phyloP scores from a whole-genome alignment of 2,797 vertebrate species.

The Xenopus petersii region DNA sequence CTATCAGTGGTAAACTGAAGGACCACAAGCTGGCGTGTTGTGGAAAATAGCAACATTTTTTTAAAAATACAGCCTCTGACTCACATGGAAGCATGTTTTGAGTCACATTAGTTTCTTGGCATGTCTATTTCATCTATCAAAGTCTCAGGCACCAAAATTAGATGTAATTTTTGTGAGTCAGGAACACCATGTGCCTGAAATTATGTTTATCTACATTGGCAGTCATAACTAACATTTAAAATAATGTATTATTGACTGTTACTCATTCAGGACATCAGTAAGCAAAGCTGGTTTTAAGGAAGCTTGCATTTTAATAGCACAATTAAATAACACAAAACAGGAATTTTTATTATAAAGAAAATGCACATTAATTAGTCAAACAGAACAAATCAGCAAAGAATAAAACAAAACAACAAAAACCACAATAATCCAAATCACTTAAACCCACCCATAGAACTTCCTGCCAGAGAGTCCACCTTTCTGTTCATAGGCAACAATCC shows the following conservation, averaged over 20 bases:
- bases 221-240: background rate
- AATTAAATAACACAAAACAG: background rate
- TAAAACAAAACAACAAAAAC: no score
- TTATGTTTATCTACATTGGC: background rate
- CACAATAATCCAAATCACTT: no score
- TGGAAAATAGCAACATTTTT: background rate
- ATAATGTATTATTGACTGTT: background rate
- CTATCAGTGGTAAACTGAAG: background rate
- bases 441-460: no score
- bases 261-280: background rate
- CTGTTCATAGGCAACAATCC: no score
- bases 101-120: background rate
- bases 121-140: background rate
- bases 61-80: background rate
- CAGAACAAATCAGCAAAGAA: no score
- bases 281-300: background rate
- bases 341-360: no score
- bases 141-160: background rate
- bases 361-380: no score
- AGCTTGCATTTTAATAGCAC: background rate
- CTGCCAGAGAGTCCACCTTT: no score
- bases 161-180: background rate
- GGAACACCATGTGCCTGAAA: background rate
- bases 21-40: background rate
- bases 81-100: background rate